Evolutionary conservation across 2,797 vertebrate species (phyloP).

Genomic region (Neosalanx taihuensis): DNA sequence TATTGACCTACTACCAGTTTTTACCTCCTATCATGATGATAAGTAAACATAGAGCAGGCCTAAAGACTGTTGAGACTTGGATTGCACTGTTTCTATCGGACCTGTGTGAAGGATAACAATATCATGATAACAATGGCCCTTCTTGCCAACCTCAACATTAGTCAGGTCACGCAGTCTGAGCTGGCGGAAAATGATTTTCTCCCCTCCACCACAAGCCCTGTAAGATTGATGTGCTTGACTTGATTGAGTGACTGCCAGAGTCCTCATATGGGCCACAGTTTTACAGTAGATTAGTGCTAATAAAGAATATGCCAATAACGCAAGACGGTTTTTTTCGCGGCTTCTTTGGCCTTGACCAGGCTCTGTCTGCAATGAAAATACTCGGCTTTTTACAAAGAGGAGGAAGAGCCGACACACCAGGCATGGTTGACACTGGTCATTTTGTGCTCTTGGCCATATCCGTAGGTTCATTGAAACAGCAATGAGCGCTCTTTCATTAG

Average conservation of each 20-base stretch:
- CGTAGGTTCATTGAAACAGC: neutral
- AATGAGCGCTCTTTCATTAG: neutral
- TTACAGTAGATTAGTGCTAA: slow-evolving; percentile 41
- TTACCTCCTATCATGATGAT: too few species aligned
- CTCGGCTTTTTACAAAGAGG: slow-evolving; percentile 3
- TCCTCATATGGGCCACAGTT: slow-evolving; percentile 29
- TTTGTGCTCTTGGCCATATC: neutral
- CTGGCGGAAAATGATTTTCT: slow-evolving; percentile 33
- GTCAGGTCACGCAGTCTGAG: slow-evolving; percentile 10
- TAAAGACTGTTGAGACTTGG: too few species aligned
- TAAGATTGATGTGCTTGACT: slow-evolving; percentile 51
- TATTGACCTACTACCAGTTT: too few species aligned
- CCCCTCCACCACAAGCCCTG: slow-evolving; percentile 28
- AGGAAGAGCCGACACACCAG: slow-evolving; percentile 16
- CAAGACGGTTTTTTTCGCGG: slow-evolving; percentile 29
- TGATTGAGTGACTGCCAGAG: slow-evolving; percentile 44
- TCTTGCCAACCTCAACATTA: too few species aligned
- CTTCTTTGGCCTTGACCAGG: slow-evolving; percentile 33
- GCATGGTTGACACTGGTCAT: slow-evolving; percentile 21
- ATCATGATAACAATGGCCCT: slow-evolving; percentile 4
- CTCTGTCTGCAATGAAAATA: slow-evolving; percentile 37
- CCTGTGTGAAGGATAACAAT: slow-evolving; percentile 1
- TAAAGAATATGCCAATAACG: slow-evolving; percentile 37
- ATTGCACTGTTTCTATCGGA: neutral
- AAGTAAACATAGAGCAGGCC: neutral